Percentiles rank a stretch among this genome's conserved stretches.
Conservation (phyloP, 2,113 vertebrate species). For the Scortum barcoo region DNA sequence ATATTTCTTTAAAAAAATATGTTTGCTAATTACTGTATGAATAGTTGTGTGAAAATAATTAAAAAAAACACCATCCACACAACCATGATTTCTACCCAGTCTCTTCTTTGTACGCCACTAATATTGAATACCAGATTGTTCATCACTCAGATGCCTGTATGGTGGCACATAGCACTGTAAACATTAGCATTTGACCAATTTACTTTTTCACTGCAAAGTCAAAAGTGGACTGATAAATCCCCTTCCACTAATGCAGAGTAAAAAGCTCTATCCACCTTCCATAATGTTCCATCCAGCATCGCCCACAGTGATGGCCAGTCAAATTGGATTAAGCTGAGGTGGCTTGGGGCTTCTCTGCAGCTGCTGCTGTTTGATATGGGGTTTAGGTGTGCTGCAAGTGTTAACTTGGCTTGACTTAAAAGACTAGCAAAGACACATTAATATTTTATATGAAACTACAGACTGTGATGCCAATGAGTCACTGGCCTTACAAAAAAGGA, state of each 20-base stretch:
- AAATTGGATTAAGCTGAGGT: constrained; percentile 87
- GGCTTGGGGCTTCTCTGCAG: constrained; percentile 84
- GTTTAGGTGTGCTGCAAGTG: constrained; percentile 85
- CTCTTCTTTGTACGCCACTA: constrained; percentile 2
- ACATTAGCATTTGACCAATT: constrained; percentile 67
- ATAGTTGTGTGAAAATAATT: background rate
- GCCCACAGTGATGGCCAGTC: constrained; percentile 86
- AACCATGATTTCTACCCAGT: background rate
- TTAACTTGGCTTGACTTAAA: constrained; percentile 84
- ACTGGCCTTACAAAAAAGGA: constrained; percentile 64
- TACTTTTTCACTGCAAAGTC: constrained; percentile 63
- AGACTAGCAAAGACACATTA: constrained; percentile 77
- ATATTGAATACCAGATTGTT: constrained; percentile 21
- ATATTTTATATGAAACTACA: constrained; percentile 76
- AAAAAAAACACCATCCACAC: background rate
- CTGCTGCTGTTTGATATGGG: constrained; percentile 86
- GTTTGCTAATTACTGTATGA: constrained; percentile 1
- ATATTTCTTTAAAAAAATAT: background rate
- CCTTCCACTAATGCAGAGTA: constrained; percentile 76
- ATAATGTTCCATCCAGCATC: constrained; percentile 83
- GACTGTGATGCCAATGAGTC: constrained; percentile 67
- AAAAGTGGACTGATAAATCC: constrained; percentile 77
- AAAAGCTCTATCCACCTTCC: constrained; percentile 82
- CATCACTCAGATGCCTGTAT: constrained; percentile 26
- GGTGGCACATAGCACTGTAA: constrained; percentile 33